Base-by-base conservation (phyloP, 1,140 invertebrate genomes). In the Glossosoma conforme region DNA sequence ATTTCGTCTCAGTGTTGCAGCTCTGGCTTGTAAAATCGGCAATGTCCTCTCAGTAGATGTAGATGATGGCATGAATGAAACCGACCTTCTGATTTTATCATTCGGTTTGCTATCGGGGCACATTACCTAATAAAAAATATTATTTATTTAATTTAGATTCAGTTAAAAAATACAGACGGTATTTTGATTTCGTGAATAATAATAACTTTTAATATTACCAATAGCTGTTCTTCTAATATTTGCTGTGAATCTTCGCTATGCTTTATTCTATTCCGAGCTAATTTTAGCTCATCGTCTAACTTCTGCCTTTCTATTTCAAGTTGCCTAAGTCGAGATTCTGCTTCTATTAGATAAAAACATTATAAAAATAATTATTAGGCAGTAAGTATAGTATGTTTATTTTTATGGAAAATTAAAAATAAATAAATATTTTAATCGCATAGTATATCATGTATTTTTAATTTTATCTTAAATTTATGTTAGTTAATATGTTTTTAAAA, bases 231-330 rank as follows among this genome's bases (percentile, higher is more conserved):
- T 60, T 85, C 80, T 18, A 86, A 60, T 18, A 82, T 66, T 61
- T 85, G 77, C 52, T 84, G 79, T 11, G 78, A 79, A 43, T 79
- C 72, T 65, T 87, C 85, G 6, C 84, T 81, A 42, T 74, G 66
- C 37, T 75, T 74, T 43, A 84, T 82, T 69, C 85, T 87, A 60
- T 80, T 74, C 42, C 78, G 72, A 2, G 86, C 84, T 37, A 75
- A 68, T 58, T 71, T 76, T 25, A 89, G 66, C 65, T 88, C 82
- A 9, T 73, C 65, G 57, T 89, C 86, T 24, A 87, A 68, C 43
- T 71, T 70, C 54, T 79, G 69, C 32, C 82, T 77, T 62, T 89
- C 86, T 40, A 72, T 64, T 69, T 88, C 85, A 18, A 90, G 64
- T 53, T 84, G 77, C 55, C 76, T 70, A 3, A 89, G 69, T 46